These are phyloP conservation scores for Apocrypta bakeri DNA, from an alignment of 1,140 invertebrate genomes.

Conservation along the genomic window DNA sequence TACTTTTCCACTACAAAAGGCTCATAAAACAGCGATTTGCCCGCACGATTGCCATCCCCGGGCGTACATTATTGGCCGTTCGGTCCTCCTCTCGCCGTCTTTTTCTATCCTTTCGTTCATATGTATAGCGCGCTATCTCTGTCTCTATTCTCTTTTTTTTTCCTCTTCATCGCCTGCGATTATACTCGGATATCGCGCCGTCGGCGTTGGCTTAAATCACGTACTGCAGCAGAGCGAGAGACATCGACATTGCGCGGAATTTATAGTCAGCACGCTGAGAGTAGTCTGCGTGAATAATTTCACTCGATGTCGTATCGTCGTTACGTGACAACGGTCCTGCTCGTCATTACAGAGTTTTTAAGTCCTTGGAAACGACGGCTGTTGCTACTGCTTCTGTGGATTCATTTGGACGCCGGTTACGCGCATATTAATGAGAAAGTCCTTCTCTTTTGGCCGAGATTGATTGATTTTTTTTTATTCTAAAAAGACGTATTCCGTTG, in stretches of 20 bases:
- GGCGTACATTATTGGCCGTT: not conserved
- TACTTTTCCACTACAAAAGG: not conserved
- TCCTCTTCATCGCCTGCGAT: not conserved
- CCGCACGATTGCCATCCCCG: constrained; percentile 23
- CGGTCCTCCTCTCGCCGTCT: not conserved
- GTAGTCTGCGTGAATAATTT: constrained; percentile 63
- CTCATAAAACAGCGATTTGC: constrained; percentile 32
- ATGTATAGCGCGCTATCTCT: not conserved
- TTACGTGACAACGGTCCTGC: constrained; percentile 36
- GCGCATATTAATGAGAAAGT: not conserved
- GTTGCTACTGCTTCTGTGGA: too few species aligned
- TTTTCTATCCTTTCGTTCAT: not conserved
- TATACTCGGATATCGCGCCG: constrained; percentile 20
- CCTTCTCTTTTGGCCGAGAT: not conserved
- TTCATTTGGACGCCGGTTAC: not conserved
- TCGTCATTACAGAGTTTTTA: not conserved
- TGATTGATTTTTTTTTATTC: not conserved
- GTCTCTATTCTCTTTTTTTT: not conserved
- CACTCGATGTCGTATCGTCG: constrained; percentile 23
- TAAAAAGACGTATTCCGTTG: not conserved
- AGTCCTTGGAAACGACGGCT: not conserved
- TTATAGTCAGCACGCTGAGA: constrained; percentile 55
- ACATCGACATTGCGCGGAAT: constrained; percentile 46
- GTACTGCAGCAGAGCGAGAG: constrained; percentile 14
- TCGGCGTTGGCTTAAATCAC: constrained; percentile 55